Conservation (phyloP, 2,797 vertebrate species). For the Streptopelia turtur region DNA sequence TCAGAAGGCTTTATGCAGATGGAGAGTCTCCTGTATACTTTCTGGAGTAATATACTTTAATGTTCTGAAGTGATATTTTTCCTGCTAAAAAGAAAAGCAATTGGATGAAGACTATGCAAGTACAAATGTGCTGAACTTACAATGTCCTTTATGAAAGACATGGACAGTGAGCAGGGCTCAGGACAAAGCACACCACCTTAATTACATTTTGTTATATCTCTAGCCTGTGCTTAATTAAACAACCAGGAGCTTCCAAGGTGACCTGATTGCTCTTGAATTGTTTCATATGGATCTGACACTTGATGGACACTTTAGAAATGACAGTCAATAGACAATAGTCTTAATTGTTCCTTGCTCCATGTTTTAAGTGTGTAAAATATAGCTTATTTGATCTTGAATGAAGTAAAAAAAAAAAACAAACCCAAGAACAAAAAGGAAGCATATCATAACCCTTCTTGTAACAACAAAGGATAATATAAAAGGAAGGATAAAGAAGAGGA, state of each 20-base stretch:
- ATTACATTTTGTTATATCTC: neutral
- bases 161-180: neutral
- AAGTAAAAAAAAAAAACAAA: neutral
- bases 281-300: constrained; percentile 14
- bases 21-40: neutral
- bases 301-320: neutral
- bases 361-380: constrained; percentile 15
- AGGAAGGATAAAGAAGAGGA: neutral
- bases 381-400: neutral
- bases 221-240: neutral
- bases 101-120: neutral
- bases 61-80: neutral
- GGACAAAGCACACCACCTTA: neutral
- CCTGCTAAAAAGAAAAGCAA: neutral
- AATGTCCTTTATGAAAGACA: neutral
- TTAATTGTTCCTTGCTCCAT: neutral
- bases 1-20: neutral
- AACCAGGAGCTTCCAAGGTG: neutral
- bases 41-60: neutral
- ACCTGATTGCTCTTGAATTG: neutral
- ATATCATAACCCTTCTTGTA: neutral
- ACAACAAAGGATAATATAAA: constrained; percentile 18
- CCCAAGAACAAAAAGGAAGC: neutral
- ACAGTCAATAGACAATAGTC: neutral
- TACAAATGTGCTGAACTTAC: neutral